These are phyloP conservation scores for Bucco capensis DNA, from an alignment of 2,113 vertebrate species.

Conservation along the genomic window DNA sequence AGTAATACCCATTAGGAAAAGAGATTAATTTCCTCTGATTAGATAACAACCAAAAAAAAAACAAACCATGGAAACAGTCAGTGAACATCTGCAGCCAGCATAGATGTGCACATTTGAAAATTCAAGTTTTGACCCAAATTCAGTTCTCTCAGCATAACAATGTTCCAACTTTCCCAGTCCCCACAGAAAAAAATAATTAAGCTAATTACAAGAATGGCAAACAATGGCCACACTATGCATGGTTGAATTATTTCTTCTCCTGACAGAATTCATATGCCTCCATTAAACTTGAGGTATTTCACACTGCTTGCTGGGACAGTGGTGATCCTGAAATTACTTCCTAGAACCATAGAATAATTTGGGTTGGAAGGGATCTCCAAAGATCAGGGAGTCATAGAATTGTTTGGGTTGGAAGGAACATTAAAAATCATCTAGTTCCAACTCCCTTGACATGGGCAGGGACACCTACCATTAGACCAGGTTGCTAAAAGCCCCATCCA, in stretches of 20 bases:
- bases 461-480: not conserved
- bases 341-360: not conserved
- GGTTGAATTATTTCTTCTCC: not conserved
- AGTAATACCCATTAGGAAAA: not conserved
- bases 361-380: not conserved
- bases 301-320: rapidly evolving
- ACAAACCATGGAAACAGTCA: not conserved
- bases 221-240: not conserved
- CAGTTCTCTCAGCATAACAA: not conserved
- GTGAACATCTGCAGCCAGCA: not conserved
- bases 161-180: not conserved
- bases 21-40: not conserved
- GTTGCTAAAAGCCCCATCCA: not conserved
- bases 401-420: not conserved
- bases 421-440: not conserved
- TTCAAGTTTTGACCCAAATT: not conserved
- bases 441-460: not conserved
- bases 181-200: not conserved
- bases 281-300: not conserved
- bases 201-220: not conserved
- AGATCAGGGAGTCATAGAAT: too few relatives aligned
- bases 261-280: not conserved
- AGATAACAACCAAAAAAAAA: not conserved
- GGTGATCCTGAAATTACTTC: not conserved
- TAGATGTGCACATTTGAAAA: not conserved